phyloP scores from a whole-genome alignment of 2,888 invertebrate genomes.

The Pyrrhia umbra region DNA sequence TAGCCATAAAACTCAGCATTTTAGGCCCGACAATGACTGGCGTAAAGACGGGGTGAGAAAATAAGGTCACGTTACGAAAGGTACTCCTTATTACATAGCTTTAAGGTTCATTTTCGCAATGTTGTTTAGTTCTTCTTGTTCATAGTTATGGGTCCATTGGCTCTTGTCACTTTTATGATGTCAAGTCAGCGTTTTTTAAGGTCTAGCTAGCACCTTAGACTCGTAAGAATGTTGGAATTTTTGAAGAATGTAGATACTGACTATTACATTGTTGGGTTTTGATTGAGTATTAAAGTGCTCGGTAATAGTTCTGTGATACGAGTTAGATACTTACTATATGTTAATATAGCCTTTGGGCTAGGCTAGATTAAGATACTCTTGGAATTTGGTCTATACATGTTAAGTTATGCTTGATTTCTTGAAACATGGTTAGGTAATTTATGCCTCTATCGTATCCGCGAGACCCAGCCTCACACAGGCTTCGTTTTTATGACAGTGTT shows the following conservation, averaged over 20 bases:
- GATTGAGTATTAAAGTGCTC: too few species aligned
- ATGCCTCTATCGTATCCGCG: slow-evolving; percentile 9
- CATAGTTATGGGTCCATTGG: slow-evolving; percentile 57
- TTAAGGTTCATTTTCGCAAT: slow-evolving; percentile 39
- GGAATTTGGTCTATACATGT: neutral
- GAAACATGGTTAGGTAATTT: too few species aligned
- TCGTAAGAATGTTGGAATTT: slow-evolving; percentile 6
- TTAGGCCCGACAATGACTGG: slow-evolving; percentile 41
- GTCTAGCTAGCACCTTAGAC: slow-evolving; percentile 1
- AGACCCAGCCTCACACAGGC: slow-evolving; percentile 36
- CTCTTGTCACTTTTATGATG: slow-evolving; percentile 53
- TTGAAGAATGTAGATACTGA: neutral
- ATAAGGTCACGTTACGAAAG: slow-evolving; percentile 40
- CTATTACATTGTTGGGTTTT: neutral
- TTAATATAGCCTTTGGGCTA: too few species aligned
- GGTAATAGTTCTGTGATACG: too few species aligned
- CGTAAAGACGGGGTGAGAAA: slow-evolving; percentile 35
- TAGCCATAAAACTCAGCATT: slow-evolving; percentile 47
- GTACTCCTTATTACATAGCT: slow-evolving; percentile 2
- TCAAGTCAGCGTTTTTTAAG: slow-evolving; percentile 47
- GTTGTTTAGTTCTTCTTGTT: slow-evolving; percentile 30
- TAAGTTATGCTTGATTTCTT: neutral
- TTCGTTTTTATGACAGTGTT: slow-evolving; percentile 39
- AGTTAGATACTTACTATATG: too few species aligned
- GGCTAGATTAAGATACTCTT: neutral